A percentile compares a stretch with the other conserved stretches of the same genome.
These are phyloP conservation scores for Cheilosia variabilis DNA, from an alignment of 2,888 invertebrate species.

Conservation along the genomic window DNA sequence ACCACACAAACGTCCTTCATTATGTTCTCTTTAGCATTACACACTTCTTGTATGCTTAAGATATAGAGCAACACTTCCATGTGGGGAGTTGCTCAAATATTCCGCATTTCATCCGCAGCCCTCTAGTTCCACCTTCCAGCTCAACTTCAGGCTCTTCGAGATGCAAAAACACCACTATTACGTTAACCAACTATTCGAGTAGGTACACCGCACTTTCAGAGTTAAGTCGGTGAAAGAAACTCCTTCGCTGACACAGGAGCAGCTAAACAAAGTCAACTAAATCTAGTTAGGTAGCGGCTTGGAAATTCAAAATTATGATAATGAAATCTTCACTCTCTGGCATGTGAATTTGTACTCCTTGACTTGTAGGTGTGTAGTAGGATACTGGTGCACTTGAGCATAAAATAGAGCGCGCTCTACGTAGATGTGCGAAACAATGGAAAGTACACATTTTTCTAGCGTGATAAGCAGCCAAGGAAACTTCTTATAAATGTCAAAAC, in stretches of 20 bases:
- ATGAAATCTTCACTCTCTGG: slow-evolving; percentile 48
- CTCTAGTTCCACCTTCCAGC: background rate
- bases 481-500: slow-evolving; percentile 34
- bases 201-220: background rate
- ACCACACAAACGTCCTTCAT: too few relatives aligned
- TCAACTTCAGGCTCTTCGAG: background rate
- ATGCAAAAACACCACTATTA: background rate
- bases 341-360: slow-evolving; percentile 26
- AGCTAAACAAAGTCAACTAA: slow-evolving; percentile 11
- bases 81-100: too few relatives aligned
- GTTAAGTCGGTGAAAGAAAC: background rate
- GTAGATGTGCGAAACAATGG: background rate
- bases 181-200: background rate
- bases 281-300: slow-evolving; percentile 45
- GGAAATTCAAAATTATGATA: slow-evolving; percentile 62
- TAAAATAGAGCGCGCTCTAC: slow-evolving; percentile 1
- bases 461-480: background rate
- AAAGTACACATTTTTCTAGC: slow-evolving; percentile 4
- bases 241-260: background rate
- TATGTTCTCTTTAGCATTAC: too few relatives aligned
- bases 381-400: background rate
- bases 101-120: too few relatives aligned
- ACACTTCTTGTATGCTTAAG: too few relatives aligned
- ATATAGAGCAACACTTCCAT: too few relatives aligned
- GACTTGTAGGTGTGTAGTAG: background rate